Conservation (phyloP, 2,113 vertebrate genomes). For the Apaloderma vittatum region DNA sequence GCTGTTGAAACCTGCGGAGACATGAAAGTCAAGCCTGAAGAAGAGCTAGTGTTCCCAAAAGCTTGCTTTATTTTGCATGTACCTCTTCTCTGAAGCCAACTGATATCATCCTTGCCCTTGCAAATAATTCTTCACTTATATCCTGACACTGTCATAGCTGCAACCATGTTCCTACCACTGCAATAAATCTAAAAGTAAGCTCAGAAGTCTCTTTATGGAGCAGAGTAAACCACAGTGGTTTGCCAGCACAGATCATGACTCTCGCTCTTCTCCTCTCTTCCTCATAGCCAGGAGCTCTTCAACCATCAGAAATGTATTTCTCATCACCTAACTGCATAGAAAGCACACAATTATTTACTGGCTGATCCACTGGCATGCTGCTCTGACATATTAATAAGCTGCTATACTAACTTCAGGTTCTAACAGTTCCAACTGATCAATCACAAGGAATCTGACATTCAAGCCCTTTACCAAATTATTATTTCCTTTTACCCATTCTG, state of each 20-base stretch:
- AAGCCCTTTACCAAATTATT: background rate
- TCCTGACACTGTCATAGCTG: background rate
- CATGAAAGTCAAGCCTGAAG: background rate
- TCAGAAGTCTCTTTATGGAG: background rate
- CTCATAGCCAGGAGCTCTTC: background rate
- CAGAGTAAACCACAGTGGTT: background rate
- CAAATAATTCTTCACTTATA: background rate
- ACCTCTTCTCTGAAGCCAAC: background rate
- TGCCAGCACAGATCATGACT: background rate
- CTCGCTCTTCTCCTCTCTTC: background rate
- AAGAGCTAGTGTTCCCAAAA: background rate
- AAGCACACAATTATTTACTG: background rate
- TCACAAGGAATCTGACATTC: background rate
- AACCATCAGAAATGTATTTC: background rate
- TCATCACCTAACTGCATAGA: background rate
- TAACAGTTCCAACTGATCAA: background rate
- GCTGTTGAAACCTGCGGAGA: background rate
- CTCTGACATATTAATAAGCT: background rate
- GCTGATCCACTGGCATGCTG: background rate
- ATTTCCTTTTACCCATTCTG: background rate
- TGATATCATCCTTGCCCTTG: background rate
- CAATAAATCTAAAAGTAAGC: background rate
- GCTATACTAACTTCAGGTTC: background rate
- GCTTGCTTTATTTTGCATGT: background rate
- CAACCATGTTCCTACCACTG: background rate